Base-by-base conservation (phyloP, 1,140 invertebrate genomes). In the Paramacrobiotus metropolitanus region DNA sequence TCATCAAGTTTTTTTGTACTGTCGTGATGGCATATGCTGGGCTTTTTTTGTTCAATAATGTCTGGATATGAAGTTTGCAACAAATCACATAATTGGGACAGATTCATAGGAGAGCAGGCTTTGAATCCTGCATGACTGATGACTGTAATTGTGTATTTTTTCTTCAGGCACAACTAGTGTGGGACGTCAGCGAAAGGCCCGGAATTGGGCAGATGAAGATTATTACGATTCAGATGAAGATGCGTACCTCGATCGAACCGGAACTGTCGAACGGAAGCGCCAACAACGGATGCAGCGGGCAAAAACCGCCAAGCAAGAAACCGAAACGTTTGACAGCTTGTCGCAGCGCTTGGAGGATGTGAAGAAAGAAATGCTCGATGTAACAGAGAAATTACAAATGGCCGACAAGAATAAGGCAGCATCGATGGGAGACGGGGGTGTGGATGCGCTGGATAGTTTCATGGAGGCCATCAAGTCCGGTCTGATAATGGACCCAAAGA, bases 181-280 rank as follows among this genome's bases (percentile, higher is more conserved):
- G 15, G 48, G 82, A 34, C 72, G 79, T 65, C 83, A 83, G 61
- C 75, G 81, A 4, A 86, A 85, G 69, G 69, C 73, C n/a, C 78
- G 79, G 64, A 82, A 86, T 68, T 85, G 83, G 83, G 82, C 83
- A 69, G 86, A 87, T 34, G 83, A 90, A 70, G 88, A 94, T 75
- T 94, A 78, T 71, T 93, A 93, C 71, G 87, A 93, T 68, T 91
- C 86, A n/a, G 93, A 97, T 71, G 93, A 97, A 64, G 94, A 97
- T 72, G 85, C 84, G 21, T 98, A 87, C 75, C 77, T 93, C 60
- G 94, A 98, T 73, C 76, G 93, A 67, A 97, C 93, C 9, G 93
- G 93, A 3, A 81, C 82, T 59, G 80, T 96, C 30, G 89, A 94
- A 70, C 81, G 81, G 63, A 95, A 95, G 73, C 75, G 92, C 20